Conservation (phyloP, 1,140 invertebrate genomes). For the Drosophila lini region DNA sequence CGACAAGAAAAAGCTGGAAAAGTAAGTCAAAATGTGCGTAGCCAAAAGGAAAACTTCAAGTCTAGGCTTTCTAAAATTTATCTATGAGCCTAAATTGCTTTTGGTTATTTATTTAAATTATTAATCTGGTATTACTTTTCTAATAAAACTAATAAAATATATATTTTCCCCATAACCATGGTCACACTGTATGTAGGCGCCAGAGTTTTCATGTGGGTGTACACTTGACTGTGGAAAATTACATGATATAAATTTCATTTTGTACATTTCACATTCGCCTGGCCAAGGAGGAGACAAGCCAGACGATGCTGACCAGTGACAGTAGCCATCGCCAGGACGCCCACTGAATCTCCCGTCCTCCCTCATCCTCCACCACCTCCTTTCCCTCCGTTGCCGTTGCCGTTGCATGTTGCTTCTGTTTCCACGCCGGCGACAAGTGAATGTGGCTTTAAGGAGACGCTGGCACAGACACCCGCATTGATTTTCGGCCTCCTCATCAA, state of each 20-base stretch:
- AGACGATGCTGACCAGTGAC: constrained; percentile 31
- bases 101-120: constrained; percentile 13
- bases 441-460: constrained; percentile 43
- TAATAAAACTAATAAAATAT: background rate
- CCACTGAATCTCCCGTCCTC: constrained; percentile 22
- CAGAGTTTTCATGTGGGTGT: constrained; percentile 22
- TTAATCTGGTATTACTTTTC: background rate
- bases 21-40: constrained; percentile 54
- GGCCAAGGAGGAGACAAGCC: constrained; percentile 1
- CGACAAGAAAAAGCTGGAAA: constrained; percentile 35
- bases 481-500: constrained; percentile 45
- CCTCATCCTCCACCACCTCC: background rate
- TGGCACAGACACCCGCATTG: constrained; percentile 70
- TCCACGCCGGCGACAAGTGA: constrained; percentile 64
- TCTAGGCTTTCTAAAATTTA: background rate
- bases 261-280: constrained; percentile 57
- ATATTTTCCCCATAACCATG: background rate
- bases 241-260: constrained; percentile 69
- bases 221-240: constrained; percentile 43
- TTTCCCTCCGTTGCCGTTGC: constrained; percentile 3
- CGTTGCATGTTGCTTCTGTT: constrained; percentile 59
- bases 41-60: background rate
- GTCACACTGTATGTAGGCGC: constrained; percentile 7
- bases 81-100: constrained; percentile 9
- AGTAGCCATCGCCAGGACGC: constrained; percentile 51